These are phyloP conservation scores for Sinonovacula constricta DNA, from an alignment of 1,140 invertebrate species.

Conservation along the genomic window DNA sequence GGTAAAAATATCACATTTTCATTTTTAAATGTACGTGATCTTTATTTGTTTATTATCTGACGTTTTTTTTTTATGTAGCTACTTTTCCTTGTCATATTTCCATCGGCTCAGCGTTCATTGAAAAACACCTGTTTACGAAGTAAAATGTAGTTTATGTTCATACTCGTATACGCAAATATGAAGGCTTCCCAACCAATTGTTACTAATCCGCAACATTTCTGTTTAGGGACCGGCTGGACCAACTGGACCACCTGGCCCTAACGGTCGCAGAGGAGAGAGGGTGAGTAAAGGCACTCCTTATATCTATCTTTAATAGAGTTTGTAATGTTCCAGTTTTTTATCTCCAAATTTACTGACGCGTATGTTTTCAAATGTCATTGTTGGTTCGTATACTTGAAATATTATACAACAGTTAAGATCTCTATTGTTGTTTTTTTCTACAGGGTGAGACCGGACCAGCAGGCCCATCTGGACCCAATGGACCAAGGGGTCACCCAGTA, in stretches of 20 bases:
- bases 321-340: not conserved
- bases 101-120: no score
- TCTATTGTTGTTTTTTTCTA: conserved; percentile 20
- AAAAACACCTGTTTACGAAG: no score
- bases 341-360: no score
- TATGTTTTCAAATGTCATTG: not conserved
- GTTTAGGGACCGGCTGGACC: conserved; percentile 65
- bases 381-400: not conserved
- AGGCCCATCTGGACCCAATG: conserved; percentile 81
- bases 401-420: no score
- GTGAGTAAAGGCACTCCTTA: conserved; percentile 47
- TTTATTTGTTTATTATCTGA: no score
- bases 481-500: conserved; percentile 78
- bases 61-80: no score
- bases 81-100: no score
- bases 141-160: no score
- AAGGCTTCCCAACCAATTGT: no score
- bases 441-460: conserved; percentile 82
- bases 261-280: conserved; percentile 67
- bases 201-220: no score
- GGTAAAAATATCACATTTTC: not conserved
- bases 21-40: not conserved
- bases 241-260: conserved; percentile 57
- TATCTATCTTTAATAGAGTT: not conserved
- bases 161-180: no score